Base-by-base conservation (phyloP, 2,113 vertebrate species). In the Alaudala cheleensis region DNA sequence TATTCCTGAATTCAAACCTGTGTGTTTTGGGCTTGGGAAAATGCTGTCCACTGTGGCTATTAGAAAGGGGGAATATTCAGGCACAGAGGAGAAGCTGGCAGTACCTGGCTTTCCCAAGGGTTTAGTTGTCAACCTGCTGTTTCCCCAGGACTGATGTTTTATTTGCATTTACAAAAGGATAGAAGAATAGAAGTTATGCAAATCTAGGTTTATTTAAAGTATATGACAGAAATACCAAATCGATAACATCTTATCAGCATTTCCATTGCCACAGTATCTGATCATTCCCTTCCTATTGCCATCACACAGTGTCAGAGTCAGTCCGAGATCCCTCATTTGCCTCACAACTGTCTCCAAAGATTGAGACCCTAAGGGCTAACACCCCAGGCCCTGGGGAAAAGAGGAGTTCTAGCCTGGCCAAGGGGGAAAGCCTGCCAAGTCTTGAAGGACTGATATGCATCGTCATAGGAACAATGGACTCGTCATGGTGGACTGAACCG, bases 221-320 rank as follows among this genome's bases (percentile, higher is more conserved):
- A 14, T 81, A 80, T 80, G 51, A 89, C 60, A 91, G 87, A 91
- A 84, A 85, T 81, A 42, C 71, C 85, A 62, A 90, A 69, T 49
- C 88, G 79, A 49, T 94, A 91, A 92, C 72, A 95, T 80, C 34
- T 86, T 64, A 53, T 92, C 72, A 89, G 33, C 12, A 42, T 61
- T 76, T 86, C 57, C 47, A 34, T 26, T 85, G 54, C 56, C 39
- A 25, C 25, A n/a, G 42, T 22, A 40, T 66, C 81, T 67, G 45
- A 66, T 73, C 47, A 11, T n/a, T 83, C 20, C n/a, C 37, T 77
- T 13, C 66, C 76, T 95, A 57, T 39, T 70, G 70, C 71, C 37
- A 7, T 72, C 45, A 14, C 53, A 40, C 72, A 47, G 58, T 42
- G 57, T n/a, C n/a, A n/a, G n/a, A n/a, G n/a, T n/a, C n/a, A n/a